Percentiles rank a stretch among this genome's conserved stretches.
phyloP scores from a whole-genome alignment of 2,113 vertebrate genomes.

The Protobothrops flavoviridis region DNA sequence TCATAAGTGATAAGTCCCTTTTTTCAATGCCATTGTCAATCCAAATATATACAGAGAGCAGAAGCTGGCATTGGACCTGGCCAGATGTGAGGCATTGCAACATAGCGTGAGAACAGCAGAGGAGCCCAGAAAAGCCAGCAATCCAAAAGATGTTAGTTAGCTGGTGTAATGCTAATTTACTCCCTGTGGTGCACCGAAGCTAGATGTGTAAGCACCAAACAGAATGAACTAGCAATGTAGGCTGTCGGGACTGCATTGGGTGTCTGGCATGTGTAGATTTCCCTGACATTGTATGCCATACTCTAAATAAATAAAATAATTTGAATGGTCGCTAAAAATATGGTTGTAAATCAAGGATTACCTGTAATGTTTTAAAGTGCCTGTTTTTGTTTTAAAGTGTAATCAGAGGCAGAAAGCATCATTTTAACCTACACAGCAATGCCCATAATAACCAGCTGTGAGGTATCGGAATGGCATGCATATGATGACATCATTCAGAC shows the following conservation, averaged over 20 bases:
- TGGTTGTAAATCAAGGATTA: not conserved
- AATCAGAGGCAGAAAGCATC: not conserved
- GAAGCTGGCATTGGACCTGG: not conserved
- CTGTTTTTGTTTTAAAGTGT: not conserved
- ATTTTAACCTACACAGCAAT: not conserved
- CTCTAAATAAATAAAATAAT: not conserved
- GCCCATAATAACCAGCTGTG: not conserved
- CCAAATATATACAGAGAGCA: not conserved
- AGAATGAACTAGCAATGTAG: not conserved
- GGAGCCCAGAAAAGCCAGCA: not conserved
- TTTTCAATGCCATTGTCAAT: not conserved
- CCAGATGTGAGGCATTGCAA: not conserved
- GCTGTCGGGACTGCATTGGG: not conserved
- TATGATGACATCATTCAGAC: not conserved
- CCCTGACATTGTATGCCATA: not conserved
- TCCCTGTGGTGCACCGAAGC: not conserved
- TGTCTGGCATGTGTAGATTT: not conserved
- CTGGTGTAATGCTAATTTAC: not conserved
- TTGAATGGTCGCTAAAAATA: not conserved
- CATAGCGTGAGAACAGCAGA: not conserved
- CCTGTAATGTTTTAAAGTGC: not conserved
- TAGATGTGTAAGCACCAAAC: not conserved
- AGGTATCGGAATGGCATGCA: not conserved
- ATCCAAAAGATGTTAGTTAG: not conserved
- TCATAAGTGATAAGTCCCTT: not conserved